Conservation (phyloP, 2,113 vertebrate species). For the Sander vitreus region DNA sequence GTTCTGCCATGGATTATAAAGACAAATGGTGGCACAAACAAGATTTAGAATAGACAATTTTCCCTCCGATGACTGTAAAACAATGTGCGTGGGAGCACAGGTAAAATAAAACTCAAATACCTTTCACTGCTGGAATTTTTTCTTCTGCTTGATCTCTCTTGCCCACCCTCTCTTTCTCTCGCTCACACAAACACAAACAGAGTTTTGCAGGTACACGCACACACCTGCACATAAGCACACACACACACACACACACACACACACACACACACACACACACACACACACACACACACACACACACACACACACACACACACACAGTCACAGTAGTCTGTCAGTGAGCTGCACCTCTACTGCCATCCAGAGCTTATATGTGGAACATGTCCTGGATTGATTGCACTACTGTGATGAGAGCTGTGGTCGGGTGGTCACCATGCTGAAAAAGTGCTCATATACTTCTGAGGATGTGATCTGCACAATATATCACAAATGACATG, state of each 20-base stretch:
- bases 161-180: slow-evolving; percentile 7
- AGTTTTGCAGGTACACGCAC: slow-evolving; percentile 36
- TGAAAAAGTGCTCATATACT: slow-evolving; percentile 1
- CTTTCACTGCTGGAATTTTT: slow-evolving; percentile 51
- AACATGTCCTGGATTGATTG: slow-evolving; percentile 13
- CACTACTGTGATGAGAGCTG: not conserved
- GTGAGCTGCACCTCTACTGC: slow-evolving; percentile 75
- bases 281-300: slow-evolving; percentile 18
- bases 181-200: slow-evolving; percentile 46
- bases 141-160: slow-evolving; percentile 49
- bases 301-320: slow-evolving; percentile 14
- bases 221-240: slow-evolving; percentile 8
- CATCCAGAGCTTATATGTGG: slow-evolving; percentile 75
- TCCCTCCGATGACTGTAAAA: slow-evolving; percentile 51
- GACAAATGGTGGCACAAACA: slow-evolving; percentile 71
- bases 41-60: slow-evolving; percentile 69
- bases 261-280: slow-evolving; percentile 14
- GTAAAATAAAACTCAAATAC: slow-evolving; percentile 66
- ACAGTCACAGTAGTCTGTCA: not conserved
- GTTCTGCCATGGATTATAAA: slow-evolving; percentile 73
- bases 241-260: slow-evolving; percentile 17
- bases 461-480: slow-evolving; percentile 18
- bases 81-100: slow-evolving; percentile 63
- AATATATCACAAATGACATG: slow-evolving; percentile 21
- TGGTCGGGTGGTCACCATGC: not conserved